Conservation (phyloP, 1,140 invertebrate species). For the Wasmannia auropunctata region DNA sequence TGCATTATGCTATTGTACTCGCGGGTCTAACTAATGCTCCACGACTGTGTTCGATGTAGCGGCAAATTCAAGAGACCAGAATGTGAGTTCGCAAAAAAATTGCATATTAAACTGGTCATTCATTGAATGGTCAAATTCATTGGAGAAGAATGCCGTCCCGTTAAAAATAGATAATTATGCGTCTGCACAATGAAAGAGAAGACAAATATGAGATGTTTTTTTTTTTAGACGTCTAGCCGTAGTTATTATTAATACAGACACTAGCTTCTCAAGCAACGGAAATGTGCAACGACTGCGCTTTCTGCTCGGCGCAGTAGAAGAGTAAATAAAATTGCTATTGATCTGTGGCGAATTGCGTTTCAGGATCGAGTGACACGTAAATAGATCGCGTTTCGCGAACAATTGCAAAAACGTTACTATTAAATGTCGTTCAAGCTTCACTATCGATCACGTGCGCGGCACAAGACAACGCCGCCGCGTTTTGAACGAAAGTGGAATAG, state of each 20-base stretch:
- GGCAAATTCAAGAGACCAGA: neutral
- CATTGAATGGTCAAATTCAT: no score
- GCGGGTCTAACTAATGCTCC: neutral
- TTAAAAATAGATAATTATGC: neutral
- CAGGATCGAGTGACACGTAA: neutral
- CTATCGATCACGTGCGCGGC: conserved; percentile 23
- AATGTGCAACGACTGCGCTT: neutral
- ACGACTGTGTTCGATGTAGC: neutral
- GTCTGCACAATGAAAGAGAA: neutral
- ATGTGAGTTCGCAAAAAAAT: neutral
- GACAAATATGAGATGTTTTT: neutral
- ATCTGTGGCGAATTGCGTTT: neutral
- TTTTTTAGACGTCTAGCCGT: neutral
- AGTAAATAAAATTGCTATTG: conserved; percentile 7
- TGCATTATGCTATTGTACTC: conserved; percentile 23
- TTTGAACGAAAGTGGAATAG: neutral
- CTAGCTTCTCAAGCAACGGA: neutral
- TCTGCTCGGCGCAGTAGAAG: neutral
- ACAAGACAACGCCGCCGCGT: neutral
- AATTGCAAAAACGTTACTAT: neutral
- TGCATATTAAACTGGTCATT: neutral
- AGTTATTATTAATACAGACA: neutral
- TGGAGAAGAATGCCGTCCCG: neutral
- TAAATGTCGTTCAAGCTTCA: neutral
- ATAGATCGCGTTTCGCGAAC: conserved; percentile 36